A percentile compares a stretch with the other conserved stretches of the same genome.
Conservation (phyloP, 2,888 invertebrate species). For the Sphaeridia pumilis region DNA sequence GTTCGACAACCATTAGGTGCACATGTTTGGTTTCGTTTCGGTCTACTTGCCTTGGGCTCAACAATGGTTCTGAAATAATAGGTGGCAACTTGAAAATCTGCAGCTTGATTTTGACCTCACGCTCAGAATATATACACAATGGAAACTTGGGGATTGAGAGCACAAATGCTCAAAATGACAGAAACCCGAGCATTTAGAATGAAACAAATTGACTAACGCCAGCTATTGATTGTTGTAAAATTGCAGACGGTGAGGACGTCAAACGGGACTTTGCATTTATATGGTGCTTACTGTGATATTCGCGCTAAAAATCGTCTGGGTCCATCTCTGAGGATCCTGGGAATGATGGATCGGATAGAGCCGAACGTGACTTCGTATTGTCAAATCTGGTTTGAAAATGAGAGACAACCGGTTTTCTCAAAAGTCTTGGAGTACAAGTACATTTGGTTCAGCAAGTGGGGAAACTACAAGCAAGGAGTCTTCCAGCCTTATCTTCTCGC, state of each 20-base stretch:
- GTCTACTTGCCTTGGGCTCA: too few species aligned
- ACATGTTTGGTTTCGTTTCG: too few species aligned
- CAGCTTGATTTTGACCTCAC: too few species aligned
- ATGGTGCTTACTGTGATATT: constrained; percentile 78
- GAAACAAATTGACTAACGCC: too few species aligned
- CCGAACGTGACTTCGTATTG: constrained; percentile 71
- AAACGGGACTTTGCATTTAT: constrained; percentile 81
- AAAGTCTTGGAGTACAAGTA: constrained; percentile 72
- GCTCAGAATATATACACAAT: too few species aligned
- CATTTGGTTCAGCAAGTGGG: constrained; percentile 90
- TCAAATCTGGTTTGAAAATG: constrained; percentile 79
- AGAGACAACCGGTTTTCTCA: constrained; percentile 58
- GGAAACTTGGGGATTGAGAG: too few species aligned
- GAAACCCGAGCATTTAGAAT: too few species aligned
- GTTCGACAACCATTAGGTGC: too few species aligned
- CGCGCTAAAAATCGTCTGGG: constrained; percentile 65
- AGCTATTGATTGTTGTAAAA: too few species aligned
- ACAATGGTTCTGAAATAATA: too few species aligned
- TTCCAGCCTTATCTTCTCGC: constrained; percentile 84
- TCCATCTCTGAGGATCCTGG: constrained; percentile 69
- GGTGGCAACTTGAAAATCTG: too few species aligned
- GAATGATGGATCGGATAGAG: constrained; percentile 80
- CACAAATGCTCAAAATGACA: too few species aligned
- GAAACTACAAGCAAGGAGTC: constrained; percentile 79
- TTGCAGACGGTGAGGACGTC: constrained; percentile 53